These are phyloP conservation scores for Odontothrips loti DNA, from an alignment of 2,888 invertebrate genomes.

Conservation along the genomic window DNA sequence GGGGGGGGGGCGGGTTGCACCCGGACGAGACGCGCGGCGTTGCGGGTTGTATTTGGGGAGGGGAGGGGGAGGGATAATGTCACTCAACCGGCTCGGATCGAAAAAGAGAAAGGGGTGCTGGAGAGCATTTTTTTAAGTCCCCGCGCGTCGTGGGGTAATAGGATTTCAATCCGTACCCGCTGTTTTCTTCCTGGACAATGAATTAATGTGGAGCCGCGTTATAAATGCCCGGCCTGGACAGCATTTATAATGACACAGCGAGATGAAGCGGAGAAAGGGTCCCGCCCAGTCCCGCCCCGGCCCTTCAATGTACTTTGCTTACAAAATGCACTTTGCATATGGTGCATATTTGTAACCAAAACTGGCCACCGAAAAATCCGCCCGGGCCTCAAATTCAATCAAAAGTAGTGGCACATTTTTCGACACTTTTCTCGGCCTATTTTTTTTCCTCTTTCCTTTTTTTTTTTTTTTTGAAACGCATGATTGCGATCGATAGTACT, in stretches of 20 bases:
- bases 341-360: too few species aligned
- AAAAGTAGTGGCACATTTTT: neutral
- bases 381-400: neutral
- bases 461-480: neutral
- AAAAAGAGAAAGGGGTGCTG: neutral
- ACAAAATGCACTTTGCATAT: too few species aligned
- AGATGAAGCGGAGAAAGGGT: too few species aligned
- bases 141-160: neutral
- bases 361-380: too few species aligned
- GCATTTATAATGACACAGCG: constrained; percentile 9
- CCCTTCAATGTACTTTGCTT: neutral
- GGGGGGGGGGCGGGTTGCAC: neutral
- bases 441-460: neutral
- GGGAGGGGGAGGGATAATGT: neutral
- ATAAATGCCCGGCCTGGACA: neutral
- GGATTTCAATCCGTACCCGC: constrained; percentile 19
- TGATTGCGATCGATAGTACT: neutral
- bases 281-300: neutral
- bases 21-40: neutral
- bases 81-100: neutral
- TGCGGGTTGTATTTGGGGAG: constrained; percentile 3
- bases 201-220: neutral
- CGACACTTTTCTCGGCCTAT: neutral
- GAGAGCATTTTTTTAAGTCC: neutral
- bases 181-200: constrained; percentile 12